Percentiles rank a stretch among this genome's conserved stretches.
phyloP scores from a whole-genome alignment of 2,888 invertebrate genomes.

The Carcina quercana region DNA sequence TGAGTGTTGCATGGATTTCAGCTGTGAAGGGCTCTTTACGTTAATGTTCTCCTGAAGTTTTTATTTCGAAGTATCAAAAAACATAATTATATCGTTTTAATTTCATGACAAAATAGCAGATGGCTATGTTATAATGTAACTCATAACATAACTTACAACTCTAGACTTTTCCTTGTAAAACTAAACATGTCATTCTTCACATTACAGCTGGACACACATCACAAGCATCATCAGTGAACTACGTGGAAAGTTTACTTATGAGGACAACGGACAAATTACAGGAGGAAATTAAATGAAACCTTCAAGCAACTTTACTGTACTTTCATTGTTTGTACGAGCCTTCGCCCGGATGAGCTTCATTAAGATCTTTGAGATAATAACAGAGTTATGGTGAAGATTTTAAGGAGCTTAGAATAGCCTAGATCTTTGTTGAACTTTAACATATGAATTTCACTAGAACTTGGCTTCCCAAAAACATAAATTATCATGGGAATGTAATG shows the following conservation, averaged over 20 bases:
- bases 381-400: background rate
- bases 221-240: slow-evolving; percentile 8
- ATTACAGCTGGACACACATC: slow-evolving; percentile 13
- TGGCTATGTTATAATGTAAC: too few species aligned
- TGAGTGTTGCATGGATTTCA: too few species aligned
- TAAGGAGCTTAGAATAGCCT: too few species aligned
- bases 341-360: slow-evolving; percentile 7
- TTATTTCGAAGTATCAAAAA: too few species aligned
- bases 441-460: too few species aligned
- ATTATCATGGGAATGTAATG: background rate
- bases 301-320: slow-evolving; percentile 7
- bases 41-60: too few species aligned
- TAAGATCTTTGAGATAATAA: slow-evolving; percentile 14
- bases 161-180: too few species aligned
- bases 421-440: too few species aligned
- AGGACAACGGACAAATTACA: slow-evolving; percentile 9
- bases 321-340: slow-evolving; percentile 9
- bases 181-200: slow-evolving; percentile 2
- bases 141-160: too few species aligned
- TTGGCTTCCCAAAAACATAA: background rate
- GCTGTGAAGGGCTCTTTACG: too few species aligned
- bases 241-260: background rate
- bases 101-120: too few species aligned
- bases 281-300: slow-evolving; percentile 10
- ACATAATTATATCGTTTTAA: too few species aligned